Evolutionary conservation across 2,888 invertebrate genomes (phyloP).

Genomic region (Drosophila anomalata): DNA sequence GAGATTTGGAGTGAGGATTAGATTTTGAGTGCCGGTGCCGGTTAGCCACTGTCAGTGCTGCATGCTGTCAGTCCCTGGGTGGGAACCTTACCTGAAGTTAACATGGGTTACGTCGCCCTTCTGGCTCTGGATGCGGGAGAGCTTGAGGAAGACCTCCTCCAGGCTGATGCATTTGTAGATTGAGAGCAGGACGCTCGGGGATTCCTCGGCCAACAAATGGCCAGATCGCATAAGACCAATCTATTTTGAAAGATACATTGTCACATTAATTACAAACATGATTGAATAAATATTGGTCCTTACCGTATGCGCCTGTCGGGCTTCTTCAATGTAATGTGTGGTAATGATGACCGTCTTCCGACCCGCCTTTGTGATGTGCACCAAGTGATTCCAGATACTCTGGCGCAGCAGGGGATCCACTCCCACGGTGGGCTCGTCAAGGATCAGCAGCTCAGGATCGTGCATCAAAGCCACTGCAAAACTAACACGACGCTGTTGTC

Average conservation of each 20-base stretch:
- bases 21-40: constrained; percentile 18
- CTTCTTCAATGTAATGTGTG: constrained; percentile 98
- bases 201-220: constrained; percentile 94
- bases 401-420: constrained; percentile 95
- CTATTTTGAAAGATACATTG: constrained; percentile 84
- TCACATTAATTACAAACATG: background rate
- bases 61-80: constrained; percentile 30
- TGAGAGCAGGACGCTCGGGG: constrained; percentile 91
- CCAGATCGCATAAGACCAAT: constrained; percentile 98
- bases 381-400: constrained; percentile 97
- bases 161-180: constrained; percentile 93
- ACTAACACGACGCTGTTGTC: constrained; percentile 95
- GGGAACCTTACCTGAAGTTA: constrained; percentile 82
- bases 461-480: constrained; percentile 97
- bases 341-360: constrained; percentile 96
- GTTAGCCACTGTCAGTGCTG: constrained; percentile 37
- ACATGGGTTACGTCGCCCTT: constrained; percentile 84
- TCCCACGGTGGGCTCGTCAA: constrained; percentile 97
- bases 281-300: constrained; percentile 72
- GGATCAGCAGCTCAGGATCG: constrained; percentile 94
- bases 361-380: constrained; percentile 94
- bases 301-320: constrained; percentile 94
- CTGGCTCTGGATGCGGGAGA: constrained; percentile 92
- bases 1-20: constrained; percentile 31
- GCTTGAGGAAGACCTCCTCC: constrained; percentile 96